phyloP scores from a whole-genome alignment of 37 sponge, comb jelly and placozoan species.

The Geodia barretti region DNA sequence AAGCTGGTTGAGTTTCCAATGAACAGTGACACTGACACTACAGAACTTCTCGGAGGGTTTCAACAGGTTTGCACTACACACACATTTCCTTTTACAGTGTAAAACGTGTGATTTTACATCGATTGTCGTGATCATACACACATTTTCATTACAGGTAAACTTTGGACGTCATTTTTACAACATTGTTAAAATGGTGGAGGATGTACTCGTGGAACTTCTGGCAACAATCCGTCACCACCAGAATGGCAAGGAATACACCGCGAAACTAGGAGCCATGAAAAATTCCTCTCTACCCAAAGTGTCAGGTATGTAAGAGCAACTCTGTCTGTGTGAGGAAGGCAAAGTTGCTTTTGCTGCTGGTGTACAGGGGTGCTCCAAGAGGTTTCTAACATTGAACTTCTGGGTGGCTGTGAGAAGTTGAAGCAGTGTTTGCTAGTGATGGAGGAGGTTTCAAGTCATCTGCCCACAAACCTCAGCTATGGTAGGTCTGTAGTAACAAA shows the following conservation, averaged over 20 bases:
- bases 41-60: constrained; percentile 94
- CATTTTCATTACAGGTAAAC: constrained; percentile 13
- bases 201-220: neutral
- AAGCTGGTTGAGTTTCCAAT: constrained; percentile 90
- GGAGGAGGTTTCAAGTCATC: too few species aligned
- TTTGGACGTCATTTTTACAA: constrained; percentile 19
- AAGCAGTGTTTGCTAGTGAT: too few species aligned
- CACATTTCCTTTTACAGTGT: too few species aligned
- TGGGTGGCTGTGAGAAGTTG: too few species aligned
- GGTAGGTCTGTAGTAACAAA: too few species aligned
- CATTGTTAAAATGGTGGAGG: constrained; percentile 1
- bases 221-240: neutral
- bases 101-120: too few species aligned
- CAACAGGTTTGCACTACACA: constrained; percentile 73
- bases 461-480: too few species aligned
- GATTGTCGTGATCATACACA: too few species aligned
- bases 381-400: too few species aligned
- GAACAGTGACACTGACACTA: constrained; percentile 90
- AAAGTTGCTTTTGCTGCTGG: too few species aligned
- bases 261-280: neutral
- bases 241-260: neutral
- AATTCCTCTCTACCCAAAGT: neutral
- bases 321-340: neutral
- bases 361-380: too few species aligned
- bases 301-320: neutral